phyloP scores from a whole-genome alignment of 2,113 vertebrate genomes.

The Perca schrenkii region DNA sequence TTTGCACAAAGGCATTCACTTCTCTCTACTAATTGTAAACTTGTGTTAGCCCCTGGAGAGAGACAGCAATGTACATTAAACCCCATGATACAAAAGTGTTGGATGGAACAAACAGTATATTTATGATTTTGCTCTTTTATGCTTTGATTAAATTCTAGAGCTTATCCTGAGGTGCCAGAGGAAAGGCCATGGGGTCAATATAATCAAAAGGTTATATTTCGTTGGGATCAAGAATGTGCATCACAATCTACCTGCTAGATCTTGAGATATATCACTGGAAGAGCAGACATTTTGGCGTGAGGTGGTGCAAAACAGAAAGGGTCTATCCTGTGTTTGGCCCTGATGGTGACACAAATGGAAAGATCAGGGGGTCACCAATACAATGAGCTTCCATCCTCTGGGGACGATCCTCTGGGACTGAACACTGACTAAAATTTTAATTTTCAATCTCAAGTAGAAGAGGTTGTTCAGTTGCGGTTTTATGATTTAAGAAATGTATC shows the following conservation, averaged over 20 bases:
- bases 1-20: neutral
- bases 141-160: neutral
- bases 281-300: neutral
- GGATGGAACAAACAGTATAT: neutral
- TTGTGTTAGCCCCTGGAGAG: neutral
- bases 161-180: neutral
- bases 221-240: neutral
- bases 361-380: neutral
- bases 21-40: neutral
- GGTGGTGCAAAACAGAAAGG: neutral
- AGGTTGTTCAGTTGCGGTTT: neutral
- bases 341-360: neutral
- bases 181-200: neutral
- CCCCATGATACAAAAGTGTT: neutral
- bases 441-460: conserved; percentile 21
- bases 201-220: neutral
- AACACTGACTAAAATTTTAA: conserved; percentile 4
- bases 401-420: neutral
- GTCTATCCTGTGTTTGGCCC: neutral
- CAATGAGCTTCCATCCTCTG: neutral
- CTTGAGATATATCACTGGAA: neutral
- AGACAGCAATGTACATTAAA: neutral
- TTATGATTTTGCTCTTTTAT: neutral
- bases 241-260: neutral
- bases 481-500: conserved; percentile 48